phyloP scores from a whole-genome alignment of 2,797 vertebrate species.

The Bovichtus variegatus region DNA sequence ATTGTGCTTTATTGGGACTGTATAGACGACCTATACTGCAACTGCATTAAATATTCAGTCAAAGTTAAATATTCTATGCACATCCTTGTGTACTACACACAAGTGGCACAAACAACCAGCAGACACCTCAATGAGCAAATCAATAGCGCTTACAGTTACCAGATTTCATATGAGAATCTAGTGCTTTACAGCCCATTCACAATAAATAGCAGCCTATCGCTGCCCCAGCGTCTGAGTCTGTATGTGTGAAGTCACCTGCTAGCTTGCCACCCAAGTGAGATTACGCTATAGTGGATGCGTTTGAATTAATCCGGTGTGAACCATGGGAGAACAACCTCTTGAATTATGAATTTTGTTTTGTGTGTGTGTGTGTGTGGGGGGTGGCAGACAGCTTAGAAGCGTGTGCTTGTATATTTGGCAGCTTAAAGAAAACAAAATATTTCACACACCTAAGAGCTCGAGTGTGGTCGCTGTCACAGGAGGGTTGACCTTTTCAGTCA shows the following conservation, averaged over 20 bases:
- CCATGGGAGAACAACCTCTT: background rate
- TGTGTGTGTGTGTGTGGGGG: no score
- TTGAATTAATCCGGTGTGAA: background rate
- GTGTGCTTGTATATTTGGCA: slow-evolving; percentile 26
- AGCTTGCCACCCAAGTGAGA: background rate
- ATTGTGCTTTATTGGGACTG: background rate
- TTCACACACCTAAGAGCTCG: slow-evolving; percentile 13
- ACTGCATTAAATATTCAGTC: background rate
- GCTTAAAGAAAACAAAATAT: slow-evolving; percentile 12
- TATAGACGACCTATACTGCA: background rate
- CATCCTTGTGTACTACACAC: background rate
- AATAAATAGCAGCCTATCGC: background rate
- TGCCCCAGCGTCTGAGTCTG: background rate
- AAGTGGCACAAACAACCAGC: background rate
- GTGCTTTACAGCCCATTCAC: background rate
- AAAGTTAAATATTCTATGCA: background rate
- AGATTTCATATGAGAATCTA: background rate
- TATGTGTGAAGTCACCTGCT: background rate
- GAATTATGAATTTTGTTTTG: slow-evolving; percentile 4
- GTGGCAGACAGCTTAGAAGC: slow-evolving; percentile 14
- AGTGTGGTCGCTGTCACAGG: slow-evolving; percentile 6
- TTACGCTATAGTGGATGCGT: background rate
- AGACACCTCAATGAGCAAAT: background rate
- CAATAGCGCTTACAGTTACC: background rate
- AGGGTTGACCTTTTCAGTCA: slow-evolving; percentile 12